Percentiles rank a stretch among this genome's conserved stretches.
phyloP scores from a whole-genome alignment of 2,888 invertebrate genomes.

The Agonopterix heracliana region DNA sequence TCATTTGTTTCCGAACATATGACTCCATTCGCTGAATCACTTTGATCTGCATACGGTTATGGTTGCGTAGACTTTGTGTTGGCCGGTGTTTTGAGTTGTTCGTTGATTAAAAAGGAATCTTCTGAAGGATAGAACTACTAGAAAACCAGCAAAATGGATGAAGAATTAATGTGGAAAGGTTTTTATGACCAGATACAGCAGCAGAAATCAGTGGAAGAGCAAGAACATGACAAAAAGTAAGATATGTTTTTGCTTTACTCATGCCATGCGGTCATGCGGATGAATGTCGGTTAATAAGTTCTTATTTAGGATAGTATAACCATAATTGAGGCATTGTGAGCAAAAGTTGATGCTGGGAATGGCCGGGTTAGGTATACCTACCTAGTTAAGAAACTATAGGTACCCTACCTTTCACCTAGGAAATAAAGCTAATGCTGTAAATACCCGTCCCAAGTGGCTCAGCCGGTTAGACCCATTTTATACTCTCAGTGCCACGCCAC shows the following conservation, averaged over 20 bases:
- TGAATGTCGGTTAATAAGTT: too few species aligned
- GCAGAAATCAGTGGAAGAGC: conserved; percentile 77
- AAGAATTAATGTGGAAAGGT: conserved; percentile 87
- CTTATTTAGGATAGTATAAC: too few species aligned
- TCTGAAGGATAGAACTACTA: background rate
- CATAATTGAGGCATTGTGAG: too few species aligned
- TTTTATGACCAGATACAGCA: conserved; percentile 82
- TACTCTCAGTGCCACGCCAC: too few species aligned
- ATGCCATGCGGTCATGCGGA: background rate
- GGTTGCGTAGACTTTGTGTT: conserved; percentile 2
- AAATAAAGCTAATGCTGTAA: too few species aligned
- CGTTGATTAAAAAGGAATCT: background rate
- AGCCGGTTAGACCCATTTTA: too few species aligned
- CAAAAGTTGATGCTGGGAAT: too few species aligned
- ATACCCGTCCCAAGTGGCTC: too few species aligned
- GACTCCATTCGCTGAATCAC: conserved; percentile 62
- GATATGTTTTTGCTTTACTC: conserved; percentile 19
- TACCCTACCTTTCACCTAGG: too few species aligned
- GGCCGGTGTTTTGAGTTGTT: background rate
- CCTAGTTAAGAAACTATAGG: too few species aligned
- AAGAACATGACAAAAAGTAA: conserved; percentile 82
- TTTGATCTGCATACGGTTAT: conserved; percentile 9
- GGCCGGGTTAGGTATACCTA: too few species aligned
- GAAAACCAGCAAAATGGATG: conserved; percentile 64
- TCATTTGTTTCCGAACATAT: conserved; percentile 52